Evolutionary conservation across 1,140 invertebrate genomes (phyloP), one percentile per base, ranked within the genome.

Genomic region (Musca domestica): DNA sequence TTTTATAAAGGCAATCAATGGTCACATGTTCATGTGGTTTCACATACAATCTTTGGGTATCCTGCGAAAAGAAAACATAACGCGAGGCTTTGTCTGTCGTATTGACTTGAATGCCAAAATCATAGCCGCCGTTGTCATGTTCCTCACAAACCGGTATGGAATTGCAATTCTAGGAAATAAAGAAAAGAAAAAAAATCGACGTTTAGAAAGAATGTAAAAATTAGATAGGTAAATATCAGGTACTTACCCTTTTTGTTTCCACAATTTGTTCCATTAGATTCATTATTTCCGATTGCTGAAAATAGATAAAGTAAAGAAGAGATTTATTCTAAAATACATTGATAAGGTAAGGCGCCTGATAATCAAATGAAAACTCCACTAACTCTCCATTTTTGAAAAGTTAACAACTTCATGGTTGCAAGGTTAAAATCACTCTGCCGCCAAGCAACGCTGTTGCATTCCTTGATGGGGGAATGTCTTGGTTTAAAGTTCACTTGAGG

Each of bases 1-100:
- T 58, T 25, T 64, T 73, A 20, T 80, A 80, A 12, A 71, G 69
- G 1, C 74, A 74, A 46, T 81, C 78, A 15, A 81, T 71, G 17
- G 77, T 73, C 5, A 80, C 76, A 1, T 66, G 76, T 64, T 72
- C 63, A 64, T 80, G 69, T 73, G 78, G 74, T 1, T 77, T 74
- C 20, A 81, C 75, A 17, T 78, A 81, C 0, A 81, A 51, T 51
- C 78, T 80, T 27, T 78, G 0, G 77, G 58, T 51, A 76, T 80
- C 30, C 76, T 34, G 27, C 6, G 56, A 34, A 12, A 14, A 61
- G 3, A 61, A 3, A 1, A 61, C 27, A 30, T 30, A 27, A 10
- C 34, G 56, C 9, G 7, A 72, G 71, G 0, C 71, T 71, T 66
- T 75, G 75, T 3, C 41, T 10, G 14, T n/a, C 41, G 2, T 27